Percentiles rank a stretch among this genome's conserved stretches.
Conservation (phyloP, 2,888 invertebrate genomes). For the Lasioglossum oenotherae region DNA sequence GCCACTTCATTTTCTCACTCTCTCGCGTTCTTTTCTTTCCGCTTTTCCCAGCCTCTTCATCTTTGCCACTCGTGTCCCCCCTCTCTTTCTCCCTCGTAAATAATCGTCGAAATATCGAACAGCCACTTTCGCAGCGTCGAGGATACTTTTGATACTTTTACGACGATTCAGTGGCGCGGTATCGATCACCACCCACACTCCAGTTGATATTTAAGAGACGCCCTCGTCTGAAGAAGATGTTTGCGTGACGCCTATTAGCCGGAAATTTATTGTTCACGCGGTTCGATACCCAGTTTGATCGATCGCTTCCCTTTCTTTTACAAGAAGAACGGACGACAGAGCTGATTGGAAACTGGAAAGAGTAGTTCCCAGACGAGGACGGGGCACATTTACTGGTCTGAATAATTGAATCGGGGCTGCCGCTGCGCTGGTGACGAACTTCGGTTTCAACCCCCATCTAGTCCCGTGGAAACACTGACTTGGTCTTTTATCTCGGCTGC, state of each 20-base stretch:
- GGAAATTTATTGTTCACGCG: constrained; percentile 27
- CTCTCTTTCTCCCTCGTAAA: not conserved
- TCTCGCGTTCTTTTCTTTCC: not conserved
- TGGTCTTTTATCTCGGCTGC: not conserved
- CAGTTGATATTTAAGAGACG: constrained; percentile 13
- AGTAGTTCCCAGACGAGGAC: not conserved
- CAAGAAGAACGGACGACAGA: not conserved
- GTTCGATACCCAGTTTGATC: not conserved
- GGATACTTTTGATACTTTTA: constrained; percentile 30
- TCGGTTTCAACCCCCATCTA: not conserved
- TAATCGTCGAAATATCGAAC: constrained; percentile 32
- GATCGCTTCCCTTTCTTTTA: not conserved
- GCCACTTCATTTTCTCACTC: not conserved
- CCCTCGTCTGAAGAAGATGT: not conserved
- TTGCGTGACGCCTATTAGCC: constrained; percentile 25
- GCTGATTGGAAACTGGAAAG: not conserved
- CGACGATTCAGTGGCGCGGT: constrained; percentile 13
- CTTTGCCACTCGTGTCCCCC: not conserved
- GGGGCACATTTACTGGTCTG: not conserved
- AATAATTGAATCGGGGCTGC: not conserved
- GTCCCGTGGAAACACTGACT: not conserved
- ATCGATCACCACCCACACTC: constrained; percentile 25
- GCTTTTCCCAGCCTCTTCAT: not conserved
- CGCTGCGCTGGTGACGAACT: not conserved
- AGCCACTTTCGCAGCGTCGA: constrained; percentile 10